These are phyloP conservation scores for Axea sp. DNA, from an alignment of 2,888 invertebrate species.

Conservation along the genomic window DNA sequence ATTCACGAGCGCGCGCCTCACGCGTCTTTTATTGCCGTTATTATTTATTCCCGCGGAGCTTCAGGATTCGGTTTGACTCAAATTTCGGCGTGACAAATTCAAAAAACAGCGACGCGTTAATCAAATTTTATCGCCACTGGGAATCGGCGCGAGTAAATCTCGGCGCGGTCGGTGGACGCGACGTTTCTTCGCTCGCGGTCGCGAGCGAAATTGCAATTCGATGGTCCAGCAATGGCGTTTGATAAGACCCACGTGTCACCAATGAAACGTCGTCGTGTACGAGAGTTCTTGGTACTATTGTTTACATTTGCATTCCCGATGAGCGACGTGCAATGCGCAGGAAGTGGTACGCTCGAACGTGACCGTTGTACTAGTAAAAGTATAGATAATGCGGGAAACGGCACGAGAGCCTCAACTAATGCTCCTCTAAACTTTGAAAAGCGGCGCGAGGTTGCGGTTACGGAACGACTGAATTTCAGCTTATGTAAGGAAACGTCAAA, in stretches of 20 bases:
- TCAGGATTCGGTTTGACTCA: constrained; percentile 25
- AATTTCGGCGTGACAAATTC: constrained; percentile 39
- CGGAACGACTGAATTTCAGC: constrained; percentile 31
- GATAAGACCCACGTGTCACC: constrained; percentile 49
- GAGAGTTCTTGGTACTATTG: constrained; percentile 66
- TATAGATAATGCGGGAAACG: constrained; percentile 70
- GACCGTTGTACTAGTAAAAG: constrained; percentile 71
- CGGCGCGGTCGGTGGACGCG: constrained; percentile 3
- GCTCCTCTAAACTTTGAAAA: constrained; percentile 43
- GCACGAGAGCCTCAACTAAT: constrained; percentile 44
- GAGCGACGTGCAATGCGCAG: constrained; percentile 69
- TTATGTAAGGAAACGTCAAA: constrained; percentile 50
- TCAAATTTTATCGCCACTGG: constrained; percentile 20
- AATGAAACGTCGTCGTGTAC: constrained; percentile 55
- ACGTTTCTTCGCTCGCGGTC: constrained; percentile 12
- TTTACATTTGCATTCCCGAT: constrained; percentile 73
- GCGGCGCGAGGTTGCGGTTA: constrained; percentile 31
- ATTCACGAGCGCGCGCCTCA: constrained; percentile 42
- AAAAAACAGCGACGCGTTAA: constrained; percentile 29
- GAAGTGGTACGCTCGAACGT: constrained; percentile 75
- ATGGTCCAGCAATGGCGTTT: constrained; percentile 33
- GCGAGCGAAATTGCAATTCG: constrained; percentile 20
- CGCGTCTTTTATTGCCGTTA: constrained; percentile 49
- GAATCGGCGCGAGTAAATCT: constrained; percentile 13
- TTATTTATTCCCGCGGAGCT: constrained; percentile 38